Conservation (phyloP, 2,113 vertebrate species). For the Onychorhynchus coronatus region DNA sequence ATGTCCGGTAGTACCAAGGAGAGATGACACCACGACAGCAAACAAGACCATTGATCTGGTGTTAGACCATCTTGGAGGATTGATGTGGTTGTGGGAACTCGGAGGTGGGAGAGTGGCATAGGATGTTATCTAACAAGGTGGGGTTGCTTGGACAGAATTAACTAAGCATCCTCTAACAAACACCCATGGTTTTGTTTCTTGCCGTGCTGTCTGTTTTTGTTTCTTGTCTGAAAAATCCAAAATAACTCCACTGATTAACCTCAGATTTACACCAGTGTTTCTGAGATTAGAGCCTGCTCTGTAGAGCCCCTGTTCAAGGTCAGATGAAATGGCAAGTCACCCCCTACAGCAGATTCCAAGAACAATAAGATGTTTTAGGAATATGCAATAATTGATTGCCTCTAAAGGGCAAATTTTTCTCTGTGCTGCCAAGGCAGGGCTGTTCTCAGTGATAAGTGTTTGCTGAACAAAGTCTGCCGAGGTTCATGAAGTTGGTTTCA, state of each 20-base stretch:
- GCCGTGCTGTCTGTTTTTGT: background rate
- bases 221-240: background rate
- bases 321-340: background rate
- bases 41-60: background rate
- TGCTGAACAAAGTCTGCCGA: background rate
- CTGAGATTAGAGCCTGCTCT: slow-evolving; percentile 5
- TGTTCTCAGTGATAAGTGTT: slow-evolving; percentile 41
- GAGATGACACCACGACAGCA: background rate
- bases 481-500: background rate
- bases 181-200: background rate
- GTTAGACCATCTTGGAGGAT: background rate
- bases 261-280: background rate
- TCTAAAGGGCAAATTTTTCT: slow-evolving; percentile 54
- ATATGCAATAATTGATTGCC: background rate
- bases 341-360: background rate
- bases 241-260: background rate
- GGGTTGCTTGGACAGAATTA: background rate
- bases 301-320: background rate
- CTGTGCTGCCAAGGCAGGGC: slow-evolving; percentile 27
- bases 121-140: background rate
- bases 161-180: background rate
- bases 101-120: background rate
- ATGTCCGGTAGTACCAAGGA: background rate
- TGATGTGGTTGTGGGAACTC: background rate
- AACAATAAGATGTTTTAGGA: slow-evolving; percentile 50